Evolutionary conservation across 2,113 vertebrate species (phyloP).

Genomic region (Corvus hawaiiensis): DNA sequence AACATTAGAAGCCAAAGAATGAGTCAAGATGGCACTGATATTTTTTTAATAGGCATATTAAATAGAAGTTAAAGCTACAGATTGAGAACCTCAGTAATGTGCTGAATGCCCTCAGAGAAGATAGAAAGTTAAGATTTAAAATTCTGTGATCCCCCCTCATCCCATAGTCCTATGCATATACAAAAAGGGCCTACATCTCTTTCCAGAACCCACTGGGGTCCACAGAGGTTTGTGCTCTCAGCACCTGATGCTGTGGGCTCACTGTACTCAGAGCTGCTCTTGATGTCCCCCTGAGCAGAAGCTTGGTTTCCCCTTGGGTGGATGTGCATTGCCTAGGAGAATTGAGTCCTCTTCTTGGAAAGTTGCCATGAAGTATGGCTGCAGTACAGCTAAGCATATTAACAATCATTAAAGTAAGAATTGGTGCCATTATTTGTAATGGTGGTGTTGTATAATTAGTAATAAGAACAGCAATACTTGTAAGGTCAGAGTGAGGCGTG

Average conservation of each 20-base stretch:
- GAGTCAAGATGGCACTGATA: background rate
- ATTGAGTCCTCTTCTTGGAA: background rate
- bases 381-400: background rate
- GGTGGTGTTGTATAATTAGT: background rate
- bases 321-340: background rate
- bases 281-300: background rate
- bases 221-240: background rate
- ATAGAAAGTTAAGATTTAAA: background rate
- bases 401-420: background rate
- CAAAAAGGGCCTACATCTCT: background rate
- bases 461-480: background rate
- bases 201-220: background rate
- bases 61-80: background rate
- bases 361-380: background rate
- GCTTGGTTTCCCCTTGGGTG: background rate
- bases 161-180: rapidly evolving
- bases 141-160: background rate
- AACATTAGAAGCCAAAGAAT: background rate
- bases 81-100: background rate
- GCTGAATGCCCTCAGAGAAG: background rate
- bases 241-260: background rate
- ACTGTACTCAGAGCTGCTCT: background rate
- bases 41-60: background rate
- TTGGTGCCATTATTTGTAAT: background rate
- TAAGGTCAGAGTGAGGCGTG: background rate